Evolutionary conservation across 2,888 invertebrate genomes (phyloP).

Genomic region (Hirtodrosophila cameraria): DNA sequence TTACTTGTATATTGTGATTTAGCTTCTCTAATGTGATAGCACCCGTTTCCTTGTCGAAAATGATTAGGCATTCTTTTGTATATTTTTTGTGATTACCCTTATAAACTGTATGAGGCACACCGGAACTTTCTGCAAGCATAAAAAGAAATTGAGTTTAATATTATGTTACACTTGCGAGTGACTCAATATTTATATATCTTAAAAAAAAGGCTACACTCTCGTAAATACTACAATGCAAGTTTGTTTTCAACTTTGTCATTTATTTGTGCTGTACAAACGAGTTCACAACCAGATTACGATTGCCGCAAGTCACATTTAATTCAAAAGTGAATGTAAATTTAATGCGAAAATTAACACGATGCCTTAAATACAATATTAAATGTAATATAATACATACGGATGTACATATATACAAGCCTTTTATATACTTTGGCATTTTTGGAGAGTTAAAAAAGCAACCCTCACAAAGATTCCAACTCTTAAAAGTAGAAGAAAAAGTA

Average conservation of each 20-base stretch:
- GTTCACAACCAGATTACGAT: constrained; percentile 1
- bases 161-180: neutral
- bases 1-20: constrained; percentile 95
- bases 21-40: constrained; percentile 97
- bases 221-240: neutral
- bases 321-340: constrained; percentile 37
- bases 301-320: constrained; percentile 25
- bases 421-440: neutral
- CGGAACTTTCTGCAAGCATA: constrained; percentile 90
- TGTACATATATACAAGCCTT: neutral
- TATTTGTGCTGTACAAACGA: constrained; percentile 17
- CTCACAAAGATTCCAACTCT: no score
- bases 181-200: neutral
- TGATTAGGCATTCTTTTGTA: constrained; percentile 95
- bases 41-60: constrained; percentile 96
- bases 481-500: no score
- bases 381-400: constrained; percentile 10
- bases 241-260: constrained; percentile 31
- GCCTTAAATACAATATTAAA: constrained; percentile 24
- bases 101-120: constrained; percentile 95
- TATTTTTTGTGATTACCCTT: constrained; percentile 96
- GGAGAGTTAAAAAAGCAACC: neutral
- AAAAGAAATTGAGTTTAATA: neutral
- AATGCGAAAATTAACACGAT: constrained; percentile 24
- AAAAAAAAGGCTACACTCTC: constrained; percentile 2